Base-by-base conservation (phyloP, 1,140 invertebrate genomes). In the Ctenoplectra terminalis region DNA sequence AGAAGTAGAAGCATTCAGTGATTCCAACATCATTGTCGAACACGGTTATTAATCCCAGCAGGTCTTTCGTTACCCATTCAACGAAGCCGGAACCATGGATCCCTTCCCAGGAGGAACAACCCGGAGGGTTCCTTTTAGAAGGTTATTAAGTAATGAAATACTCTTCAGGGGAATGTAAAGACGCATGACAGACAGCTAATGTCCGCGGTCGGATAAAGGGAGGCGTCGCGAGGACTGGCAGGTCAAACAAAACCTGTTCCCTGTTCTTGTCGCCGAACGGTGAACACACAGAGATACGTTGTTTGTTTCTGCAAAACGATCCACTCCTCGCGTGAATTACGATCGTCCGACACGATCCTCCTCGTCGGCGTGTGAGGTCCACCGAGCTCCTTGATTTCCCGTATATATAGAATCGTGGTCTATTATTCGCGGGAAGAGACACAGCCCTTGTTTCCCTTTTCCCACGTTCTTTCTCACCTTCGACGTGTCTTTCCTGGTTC, bases 261-360 rank as follows among this genome's bases (percentile, higher is more conserved):
- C 64, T 9, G n/a, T n/a, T 29, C 72, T 69, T 56, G 85, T 87
- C 70, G 80, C 63, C 83, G 67, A 61, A 77, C 73, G 43, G 60
- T 31, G 71, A 61, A 61, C 81, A 75, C 61, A 52, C 69, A 20
- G 54, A 81, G 81, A 80, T 81, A 67, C 82, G 86, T 87, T 87
- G 85, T 87, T 87, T 87, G 86, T 87, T 87, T 87, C 86, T 87
- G 85, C 86, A 87, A 87, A 87, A 87, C 82, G 78, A 87, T 87
- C 86, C 85, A 75, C 78, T 81, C 67, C 72, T 70, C 72, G 73
- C 71, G 81, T 87, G 89, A 90, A 81, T 91, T 89, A 91, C 90
- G 89, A 90, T 87, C 89, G 87, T 89, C 87, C 82, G 87, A 54
- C 56, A 34, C 79, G 78, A 84, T 87, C 64, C 81, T 61, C 60